A percentile compares a stretch with the other conserved stretches of the same genome.
These are phyloP conservation scores for Drosophila pectinifera DNA, from an alignment of 1,140 invertebrate species.

Conservation along the genomic window DNA sequence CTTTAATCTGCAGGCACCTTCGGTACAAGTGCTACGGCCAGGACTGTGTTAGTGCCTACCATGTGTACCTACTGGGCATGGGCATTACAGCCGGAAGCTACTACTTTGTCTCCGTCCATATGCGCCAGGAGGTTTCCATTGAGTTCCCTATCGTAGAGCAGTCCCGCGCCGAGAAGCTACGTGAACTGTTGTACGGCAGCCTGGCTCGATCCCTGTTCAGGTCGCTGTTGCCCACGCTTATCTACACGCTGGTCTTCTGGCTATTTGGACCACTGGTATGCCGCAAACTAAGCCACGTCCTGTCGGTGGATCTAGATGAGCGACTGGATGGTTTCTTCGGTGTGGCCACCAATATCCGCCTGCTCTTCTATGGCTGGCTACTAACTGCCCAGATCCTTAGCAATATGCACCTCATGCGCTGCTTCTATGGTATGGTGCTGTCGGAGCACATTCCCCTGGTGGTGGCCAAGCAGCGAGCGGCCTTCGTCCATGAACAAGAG, in stretches of 20 bases:
- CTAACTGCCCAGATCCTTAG: constrained; percentile 89
- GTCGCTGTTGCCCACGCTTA: constrained; percentile 87
- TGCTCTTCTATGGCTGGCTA: constrained; percentile 89
- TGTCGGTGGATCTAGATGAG: constrained; percentile 64
- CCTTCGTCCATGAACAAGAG: constrained; percentile 28
- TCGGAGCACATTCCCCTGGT: constrained; percentile 89
- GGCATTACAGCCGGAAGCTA: constrained; percentile 90
- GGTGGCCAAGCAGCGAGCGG: constrained; percentile 82
- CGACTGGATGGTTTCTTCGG: constrained; percentile 54
- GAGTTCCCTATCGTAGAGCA: constrained; percentile 89
- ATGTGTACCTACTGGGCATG: constrained; percentile 88
- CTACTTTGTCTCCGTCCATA: constrained; percentile 87
- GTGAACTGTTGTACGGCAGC: constrained; percentile 86
- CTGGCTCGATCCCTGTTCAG: constrained; percentile 87
- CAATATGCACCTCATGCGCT: constrained; percentile 89
- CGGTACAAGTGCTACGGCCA: constrained; percentile 57
- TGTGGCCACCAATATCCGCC: constrained; percentile 54
- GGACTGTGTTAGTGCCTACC: constrained; percentile 86
- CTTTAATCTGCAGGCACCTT: constrained; percentile 43
- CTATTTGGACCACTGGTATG: constrained; percentile 48
- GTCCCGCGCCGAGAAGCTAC: constrained; percentile 88
- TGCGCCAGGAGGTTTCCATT: constrained; percentile 86
- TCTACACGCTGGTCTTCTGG: constrained; percentile 85
- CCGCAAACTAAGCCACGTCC: constrained; percentile 42
- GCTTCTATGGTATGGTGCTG: constrained; percentile 89